Evolutionary conservation across 2,113 vertebrate species (phyloP), one percentile per base, ranked within the genome.

Genomic region (Cervus canadensis): DNA sequence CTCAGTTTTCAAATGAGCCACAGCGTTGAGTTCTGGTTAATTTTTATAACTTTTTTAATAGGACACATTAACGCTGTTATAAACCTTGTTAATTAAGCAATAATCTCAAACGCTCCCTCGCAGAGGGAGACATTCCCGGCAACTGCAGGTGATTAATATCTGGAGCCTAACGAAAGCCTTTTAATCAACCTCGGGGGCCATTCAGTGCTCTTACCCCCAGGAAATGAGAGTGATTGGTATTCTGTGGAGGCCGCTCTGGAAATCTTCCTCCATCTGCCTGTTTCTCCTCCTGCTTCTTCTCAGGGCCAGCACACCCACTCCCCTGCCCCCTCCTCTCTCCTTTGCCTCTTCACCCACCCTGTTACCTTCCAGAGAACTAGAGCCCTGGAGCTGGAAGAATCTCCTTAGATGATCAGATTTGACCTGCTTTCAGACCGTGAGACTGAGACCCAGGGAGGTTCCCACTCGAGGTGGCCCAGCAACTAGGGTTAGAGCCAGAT

Each of bases 11-110:
- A 96, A 98, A 98, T 98, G 95, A 98, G 96, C 97, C 97, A 83
- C 97, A 97, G 95, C 96, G 11, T 84, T 98, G 93, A 90, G 87
- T 95, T 98, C 97, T 98, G 98, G 95, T 98, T 98, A 98, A 99
- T 98, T 99, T 98, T 99, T 98, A 98, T 98, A 98, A 99, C 98
- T 99, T 98, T 98, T 97, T 99, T 98, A 98, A 98, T 99, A 97
- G 86, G 96, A 97, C 36, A 93, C 98, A 98, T 99, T 98, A 98
- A 98, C 94, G 43, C 97, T 97, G 96, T 98, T 98, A 98, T 98
- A 99, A 99, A 98, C 98, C 97, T 95, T 97, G 98, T 98, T 99
- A 99, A 99, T 99, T 99, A 99, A 98, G 97, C 88, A 94, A 97
- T 98, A 98, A 98, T 98, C 98, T 99, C 98, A 98, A 59, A 98